These are phyloP conservation scores for Volucella zonaria DNA, from an alignment of 2,888 invertebrate species.

Conservation along the genomic window DNA sequence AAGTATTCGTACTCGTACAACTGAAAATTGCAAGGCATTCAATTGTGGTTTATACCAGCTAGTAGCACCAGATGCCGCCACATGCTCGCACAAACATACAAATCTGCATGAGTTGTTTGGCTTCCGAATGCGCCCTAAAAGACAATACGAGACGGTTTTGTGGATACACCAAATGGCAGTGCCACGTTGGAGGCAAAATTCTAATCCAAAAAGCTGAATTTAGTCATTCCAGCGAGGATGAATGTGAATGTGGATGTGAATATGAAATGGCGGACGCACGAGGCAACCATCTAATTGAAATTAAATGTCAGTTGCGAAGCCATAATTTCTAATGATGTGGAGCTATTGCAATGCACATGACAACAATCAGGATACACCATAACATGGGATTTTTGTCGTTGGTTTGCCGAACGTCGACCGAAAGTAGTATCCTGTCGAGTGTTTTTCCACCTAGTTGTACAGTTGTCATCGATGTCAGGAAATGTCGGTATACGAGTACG, in stretches of 20 bases:
- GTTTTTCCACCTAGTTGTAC: conserved; percentile 23
- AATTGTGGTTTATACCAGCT: conserved; percentile 62
- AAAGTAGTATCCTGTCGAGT: conserved; percentile 47
- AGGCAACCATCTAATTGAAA: conserved; percentile 60
- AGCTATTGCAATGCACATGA: conserved; percentile 12
- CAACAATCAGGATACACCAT: conserved; percentile 12
- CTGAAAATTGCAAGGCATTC: conserved; percentile 47
- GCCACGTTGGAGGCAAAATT: conserved; percentile 6
- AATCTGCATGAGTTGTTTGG: too few species aligned
- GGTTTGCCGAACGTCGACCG: conserved; percentile 21
- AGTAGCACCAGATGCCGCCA: conserved; percentile 40
- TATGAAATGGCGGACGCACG: not conserved
- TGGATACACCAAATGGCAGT: conserved; percentile 1
- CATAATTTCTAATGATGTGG: conserved; percentile 67
- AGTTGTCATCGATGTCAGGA: conserved; percentile 55
- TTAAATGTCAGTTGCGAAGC: conserved; percentile 68
- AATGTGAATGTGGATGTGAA: not conserved
- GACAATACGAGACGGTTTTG: conserved; percentile 1
- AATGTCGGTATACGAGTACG: conserved; percentile 30
- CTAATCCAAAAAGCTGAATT: conserved; percentile 32
- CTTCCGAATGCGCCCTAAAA: not conserved
- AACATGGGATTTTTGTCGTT: conserved; percentile 10
- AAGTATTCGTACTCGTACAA: not conserved
- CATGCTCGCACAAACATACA: not conserved
- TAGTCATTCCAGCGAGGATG: not conserved